These are phyloP conservation scores for Ptiloglossa arizonensis DNA, from an alignment of 1,140 invertebrate species.

Conservation along the genomic window DNA sequence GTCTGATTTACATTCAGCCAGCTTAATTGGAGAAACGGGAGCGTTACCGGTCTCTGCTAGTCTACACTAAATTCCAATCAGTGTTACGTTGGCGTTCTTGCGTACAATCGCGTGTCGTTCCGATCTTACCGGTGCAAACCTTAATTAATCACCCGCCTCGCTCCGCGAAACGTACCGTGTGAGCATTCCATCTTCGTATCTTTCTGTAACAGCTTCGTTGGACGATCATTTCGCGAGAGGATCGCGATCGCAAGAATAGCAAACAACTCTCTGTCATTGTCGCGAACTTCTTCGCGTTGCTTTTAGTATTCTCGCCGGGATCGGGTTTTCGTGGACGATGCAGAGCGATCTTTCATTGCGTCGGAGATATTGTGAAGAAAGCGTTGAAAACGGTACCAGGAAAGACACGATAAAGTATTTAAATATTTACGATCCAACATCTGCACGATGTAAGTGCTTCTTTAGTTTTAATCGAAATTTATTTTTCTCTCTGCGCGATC, in stretches of 20 bases:
- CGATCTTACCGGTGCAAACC: slow-evolving; percentile 16
- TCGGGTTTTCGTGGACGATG: too few species aligned
- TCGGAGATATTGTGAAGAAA: too few species aligned
- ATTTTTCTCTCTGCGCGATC: too few species aligned
- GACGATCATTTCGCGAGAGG: background rate
- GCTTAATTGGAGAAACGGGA: slow-evolving; percentile 50
- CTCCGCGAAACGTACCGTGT: background rate
- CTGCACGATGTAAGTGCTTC: too few species aligned
- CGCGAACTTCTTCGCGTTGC: background rate
- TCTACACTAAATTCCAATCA: slow-evolving; percentile 51
- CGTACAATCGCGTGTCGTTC: slow-evolving; percentile 3
- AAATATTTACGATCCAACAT: too few species aligned
- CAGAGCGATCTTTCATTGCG: too few species aligned
- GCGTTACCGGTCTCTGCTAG: slow-evolving; percentile 25
- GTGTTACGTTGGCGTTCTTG: slow-evolving; percentile 10
- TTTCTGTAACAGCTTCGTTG: background rate
- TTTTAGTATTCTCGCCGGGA: background rate
- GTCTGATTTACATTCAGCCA: slow-evolving; percentile 49
- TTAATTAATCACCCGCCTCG: slow-evolving; percentile 36
- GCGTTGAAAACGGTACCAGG: too few species aligned
- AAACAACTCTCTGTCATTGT: background rate
- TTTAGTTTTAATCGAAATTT: too few species aligned
- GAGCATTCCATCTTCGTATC: slow-evolving; percentile 20
- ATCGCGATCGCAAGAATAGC: too few species aligned
- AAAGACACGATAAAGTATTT: too few species aligned